A percentile compares a stretch with the other conserved stretches of the same genome.
Conservation (phyloP, 2,797 vertebrate species). For the Macropodus opercularis region DNA sequence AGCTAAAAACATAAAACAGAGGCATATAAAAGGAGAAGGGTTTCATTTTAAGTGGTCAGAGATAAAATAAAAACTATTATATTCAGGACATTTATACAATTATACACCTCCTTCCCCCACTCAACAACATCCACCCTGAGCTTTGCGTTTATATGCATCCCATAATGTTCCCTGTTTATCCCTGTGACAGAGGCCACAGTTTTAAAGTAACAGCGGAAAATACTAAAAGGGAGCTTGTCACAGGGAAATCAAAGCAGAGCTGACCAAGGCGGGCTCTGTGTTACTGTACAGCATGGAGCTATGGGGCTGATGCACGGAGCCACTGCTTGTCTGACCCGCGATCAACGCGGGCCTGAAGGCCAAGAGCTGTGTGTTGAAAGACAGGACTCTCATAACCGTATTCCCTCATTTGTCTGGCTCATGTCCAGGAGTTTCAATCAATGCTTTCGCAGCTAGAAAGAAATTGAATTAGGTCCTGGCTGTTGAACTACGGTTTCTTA, state of each 20-base stretch:
- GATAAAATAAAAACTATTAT: conserved; percentile 24
- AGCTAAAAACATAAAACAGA: no score
- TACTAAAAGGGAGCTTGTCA: conserved; percentile 1
- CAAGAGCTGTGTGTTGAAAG: conserved; percentile 29
- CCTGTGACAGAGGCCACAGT: not conserved
- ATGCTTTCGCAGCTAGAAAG: conserved; percentile 55
- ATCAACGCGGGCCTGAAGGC: conserved; percentile 47
- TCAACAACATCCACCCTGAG: conserved; percentile 10
- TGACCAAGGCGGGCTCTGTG: conserved; percentile 12
- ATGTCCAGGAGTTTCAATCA: conserved; percentile 62
- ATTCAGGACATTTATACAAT: conserved; percentile 30
- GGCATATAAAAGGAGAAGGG: no score
- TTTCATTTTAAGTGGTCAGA: not conserved
- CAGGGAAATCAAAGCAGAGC: conserved; percentile 12
- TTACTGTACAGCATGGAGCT: conserved; percentile 13
- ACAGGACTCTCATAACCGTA: conserved; percentile 32
- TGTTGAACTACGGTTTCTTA: conserved; percentile 66
- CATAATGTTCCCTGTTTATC: conserved; percentile 12
- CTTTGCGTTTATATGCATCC: conserved; percentile 19
- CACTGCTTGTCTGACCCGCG: conserved; percentile 34
- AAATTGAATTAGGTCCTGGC: conserved; percentile 66
- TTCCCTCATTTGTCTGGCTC: conserved; percentile 43
- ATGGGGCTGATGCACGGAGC: conserved; percentile 19
- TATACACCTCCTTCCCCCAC: conserved; percentile 3
- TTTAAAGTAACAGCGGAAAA: conserved; percentile 15